A percentile compares a stretch with the other conserved stretches of the same genome.
phyloP scores from a whole-genome alignment of 2,113 vertebrate genomes.

The Mesitornis unicolor region DNA sequence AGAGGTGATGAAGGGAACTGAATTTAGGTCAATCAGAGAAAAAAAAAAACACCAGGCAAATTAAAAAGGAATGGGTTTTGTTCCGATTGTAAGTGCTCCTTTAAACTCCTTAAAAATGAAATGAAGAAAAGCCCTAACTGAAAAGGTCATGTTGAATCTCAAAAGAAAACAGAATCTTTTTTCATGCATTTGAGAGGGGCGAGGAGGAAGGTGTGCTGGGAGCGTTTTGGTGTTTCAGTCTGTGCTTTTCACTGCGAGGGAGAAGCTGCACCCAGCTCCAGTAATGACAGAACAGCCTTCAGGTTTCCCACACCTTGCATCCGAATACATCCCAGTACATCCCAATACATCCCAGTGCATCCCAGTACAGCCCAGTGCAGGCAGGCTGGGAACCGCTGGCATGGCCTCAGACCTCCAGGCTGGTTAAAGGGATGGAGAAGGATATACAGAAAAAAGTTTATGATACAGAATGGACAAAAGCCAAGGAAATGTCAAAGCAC shows the following conservation, averaged over 20 bases:
- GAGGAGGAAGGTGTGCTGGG: neutral
- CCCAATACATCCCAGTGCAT: neutral
- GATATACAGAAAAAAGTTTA: neutral
- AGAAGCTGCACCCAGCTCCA: neutral
- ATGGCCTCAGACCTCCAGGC: neutral
- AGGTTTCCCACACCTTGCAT: neutral
- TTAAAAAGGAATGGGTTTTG: neutral
- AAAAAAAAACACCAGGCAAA: neutral
- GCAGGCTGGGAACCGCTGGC: neutral
- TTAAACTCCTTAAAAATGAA: slow-evolving; percentile 7
- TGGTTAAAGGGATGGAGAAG: neutral
- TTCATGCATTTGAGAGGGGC: accelerated
- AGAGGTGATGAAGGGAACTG: neutral
- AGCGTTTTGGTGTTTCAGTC: neutral
- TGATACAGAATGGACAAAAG: neutral
- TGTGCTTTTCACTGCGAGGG: accelerated
- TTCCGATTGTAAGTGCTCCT: neutral
- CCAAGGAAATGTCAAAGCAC: neutral
- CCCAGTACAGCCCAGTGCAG: neutral
- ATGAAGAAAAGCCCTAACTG: neutral
- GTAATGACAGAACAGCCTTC: neutral
- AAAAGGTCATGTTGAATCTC: neutral
- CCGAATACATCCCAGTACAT: neutral
- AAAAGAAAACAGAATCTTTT: neutral
- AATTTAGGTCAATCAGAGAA: slow-evolving; percentile 12